Evolutionary conservation across 2,113 vertebrate genomes (phyloP).

Genomic region (Tricholaema leucomelas): DNA sequence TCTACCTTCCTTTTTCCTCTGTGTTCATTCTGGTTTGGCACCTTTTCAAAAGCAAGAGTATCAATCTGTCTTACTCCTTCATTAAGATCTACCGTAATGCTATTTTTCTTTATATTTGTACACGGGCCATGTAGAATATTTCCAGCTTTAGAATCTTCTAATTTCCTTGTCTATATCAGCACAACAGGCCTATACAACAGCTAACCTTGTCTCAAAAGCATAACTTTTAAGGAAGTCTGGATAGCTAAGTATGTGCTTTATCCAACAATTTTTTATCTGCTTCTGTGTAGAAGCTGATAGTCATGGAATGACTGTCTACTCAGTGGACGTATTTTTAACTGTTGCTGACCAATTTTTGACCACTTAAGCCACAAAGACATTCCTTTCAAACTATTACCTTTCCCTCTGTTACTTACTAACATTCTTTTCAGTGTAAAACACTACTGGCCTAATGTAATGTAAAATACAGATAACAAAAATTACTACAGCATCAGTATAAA

Average conservation of each 20-base stretch:
- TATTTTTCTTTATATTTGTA: background rate
- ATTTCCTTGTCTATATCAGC: background rate
- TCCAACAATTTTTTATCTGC: background rate
- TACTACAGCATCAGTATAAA: background rate
- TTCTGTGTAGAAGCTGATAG: background rate
- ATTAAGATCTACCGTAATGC: background rate
- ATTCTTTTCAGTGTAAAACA: rapidly evolving
- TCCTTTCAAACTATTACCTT: background rate
- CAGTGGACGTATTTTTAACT: background rate
- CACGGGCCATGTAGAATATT: background rate
- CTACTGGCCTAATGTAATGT: background rate
- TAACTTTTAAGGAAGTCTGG: background rate
- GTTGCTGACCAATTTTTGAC: background rate
- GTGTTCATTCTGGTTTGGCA: background rate
- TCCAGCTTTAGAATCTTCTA: background rate
- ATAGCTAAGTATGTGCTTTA: background rate
- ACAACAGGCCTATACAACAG: background rate
- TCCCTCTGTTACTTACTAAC: background rate
- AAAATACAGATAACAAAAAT: background rate
- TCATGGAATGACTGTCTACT: background rate
- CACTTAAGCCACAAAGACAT: background rate
- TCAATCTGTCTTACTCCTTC: background rate
- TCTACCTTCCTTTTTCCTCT: background rate
- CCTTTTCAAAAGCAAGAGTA: background rate
- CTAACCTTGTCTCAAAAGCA: background rate